Evolutionary conservation across 1,140 invertebrate species (phyloP), one percentile per base, ranked within the genome.

Genomic region (Drosophila sulfurigaster): DNA sequence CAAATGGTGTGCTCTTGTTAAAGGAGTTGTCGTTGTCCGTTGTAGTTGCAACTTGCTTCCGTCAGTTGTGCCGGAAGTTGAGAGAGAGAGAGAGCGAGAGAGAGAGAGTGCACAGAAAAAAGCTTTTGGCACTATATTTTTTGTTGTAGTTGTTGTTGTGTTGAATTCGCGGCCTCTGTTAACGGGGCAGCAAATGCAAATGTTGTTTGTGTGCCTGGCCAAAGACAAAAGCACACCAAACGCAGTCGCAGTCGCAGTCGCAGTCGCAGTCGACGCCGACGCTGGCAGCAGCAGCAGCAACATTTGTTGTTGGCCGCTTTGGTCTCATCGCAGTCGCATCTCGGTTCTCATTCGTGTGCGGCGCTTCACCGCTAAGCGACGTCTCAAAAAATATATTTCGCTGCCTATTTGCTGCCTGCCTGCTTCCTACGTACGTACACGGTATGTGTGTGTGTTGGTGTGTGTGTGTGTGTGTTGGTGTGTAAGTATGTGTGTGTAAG

Each of bases 321-420:
- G 75, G 66, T 71, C 63, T 51, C 74, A 68, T 75, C 68, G 56
- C 65, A 58, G 60, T 71, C 73, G 76, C 67, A 81, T 86, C 78
- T 75, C 74, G 67, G 67, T 75, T 43, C 66, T 78, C 79, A 83
- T 83, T 83, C 81, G 79, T 81, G 78, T 81, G 81, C 79, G 81
- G 78, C 79, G 63, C 76, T 83, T 83, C 81, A 83, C 79, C 79
- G 79, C 81, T 82, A 82, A 80, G 77, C 79, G 58, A 74, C 79
- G 63, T 75, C 43, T 69, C 20, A 20, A 20, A 20, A 20, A 15
- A 70, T 51, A 63, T 70, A 75, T 58, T 48, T 48, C 57, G 71
- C 71, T 69, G 65, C 45, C 67, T 66, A 20, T 25, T 30, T 75
- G 72, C 67, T 63, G 58, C 59, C 20, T 20, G 20, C 20, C 20